Base-by-base conservation (phyloP, 2,888 invertebrate genomes). In the Caenorhabditis wallacei region DNA sequence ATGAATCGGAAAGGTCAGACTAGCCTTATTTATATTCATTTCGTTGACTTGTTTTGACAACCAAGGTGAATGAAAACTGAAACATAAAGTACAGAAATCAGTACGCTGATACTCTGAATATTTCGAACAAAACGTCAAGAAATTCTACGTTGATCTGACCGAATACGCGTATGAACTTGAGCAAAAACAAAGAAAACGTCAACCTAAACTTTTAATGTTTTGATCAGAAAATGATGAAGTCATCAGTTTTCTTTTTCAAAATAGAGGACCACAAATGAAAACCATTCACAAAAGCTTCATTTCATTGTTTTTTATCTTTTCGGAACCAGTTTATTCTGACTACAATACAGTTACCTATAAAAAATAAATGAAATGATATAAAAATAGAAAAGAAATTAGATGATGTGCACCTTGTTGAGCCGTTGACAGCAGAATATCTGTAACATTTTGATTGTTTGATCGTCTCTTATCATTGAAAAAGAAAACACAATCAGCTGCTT, bases 381-480 rank as follows among this genome's bases (percentile, higher is more conserved):
- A 18, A n/a, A 54, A 70, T 0, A 7, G 35, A 3, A 26, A 37
- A 43, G 22, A 10, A 61, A 26, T 72, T 46, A 78, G 30, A 81
- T 70, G 11, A 40, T 66, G 57, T 70, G 81, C 54, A 75, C 69
- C 63, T 80, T 80, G 68, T 72, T 71, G 68, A 66, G 66, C 53
- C 68, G 64, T 26, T 80, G 68, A 35, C 71, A 82, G 46, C 72
- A 72, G 53, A 69, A 83, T 20, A 83, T 70, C 74, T 82, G 76
- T 37, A 82, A 72, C 30, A 56, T 37, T 16, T 37, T 40, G 13
- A 30, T 48, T 18, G n/a, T 46, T 30, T 37, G 24, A n/a, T 26
- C 46, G 13, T 37, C 26, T 22, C 22, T n/a, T n/a, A 43, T 3
- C 11, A 40, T 10, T 16, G 2, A 5, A 13, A 40, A 40, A 11